Evolutionary conservation across 37 sponge, comb jelly and placozoan genomes (phyloP).

Genomic region (Spongilla lacustris): DNA sequence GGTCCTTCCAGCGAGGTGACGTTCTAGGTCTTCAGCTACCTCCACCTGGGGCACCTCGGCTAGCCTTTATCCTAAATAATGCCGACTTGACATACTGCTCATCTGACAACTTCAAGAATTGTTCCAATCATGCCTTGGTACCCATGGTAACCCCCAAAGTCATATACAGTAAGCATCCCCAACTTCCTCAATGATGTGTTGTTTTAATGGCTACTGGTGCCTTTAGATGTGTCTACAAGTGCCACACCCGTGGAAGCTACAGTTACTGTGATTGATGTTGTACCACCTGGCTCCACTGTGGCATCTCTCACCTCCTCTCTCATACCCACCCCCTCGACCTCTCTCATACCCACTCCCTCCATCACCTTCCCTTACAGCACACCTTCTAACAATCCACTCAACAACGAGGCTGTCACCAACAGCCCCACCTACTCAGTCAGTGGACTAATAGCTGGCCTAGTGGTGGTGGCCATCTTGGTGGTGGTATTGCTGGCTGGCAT

Average conservation of each 20-base stretch:
- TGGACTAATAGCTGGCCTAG: neutral
- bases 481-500: neutral
- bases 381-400: no score
- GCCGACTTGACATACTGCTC: neutral
- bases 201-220: no score
- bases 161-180: neutral
- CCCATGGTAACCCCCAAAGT: neutral
- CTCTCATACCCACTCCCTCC: neutral
- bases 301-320: neutral
- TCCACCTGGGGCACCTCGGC: neutral
- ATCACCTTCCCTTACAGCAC: neutral
- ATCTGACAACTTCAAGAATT: neutral
- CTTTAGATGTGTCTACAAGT: no score
- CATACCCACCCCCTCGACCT: no score
- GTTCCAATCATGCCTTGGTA: neutral
- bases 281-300: neutral
- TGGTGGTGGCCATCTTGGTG: neutral
- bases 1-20: neutral
- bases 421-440: neutral
- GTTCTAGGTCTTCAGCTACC: neutral
- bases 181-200: no score
- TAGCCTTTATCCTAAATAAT: neutral
- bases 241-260: no score
- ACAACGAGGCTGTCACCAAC: neutral
- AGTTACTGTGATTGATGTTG: neutral